A percentile compares a stretch with the other conserved stretches of the same genome.
Conservation (phyloP, 2,797 vertebrate species). For the Tenualosa thibaudeaui region DNA sequence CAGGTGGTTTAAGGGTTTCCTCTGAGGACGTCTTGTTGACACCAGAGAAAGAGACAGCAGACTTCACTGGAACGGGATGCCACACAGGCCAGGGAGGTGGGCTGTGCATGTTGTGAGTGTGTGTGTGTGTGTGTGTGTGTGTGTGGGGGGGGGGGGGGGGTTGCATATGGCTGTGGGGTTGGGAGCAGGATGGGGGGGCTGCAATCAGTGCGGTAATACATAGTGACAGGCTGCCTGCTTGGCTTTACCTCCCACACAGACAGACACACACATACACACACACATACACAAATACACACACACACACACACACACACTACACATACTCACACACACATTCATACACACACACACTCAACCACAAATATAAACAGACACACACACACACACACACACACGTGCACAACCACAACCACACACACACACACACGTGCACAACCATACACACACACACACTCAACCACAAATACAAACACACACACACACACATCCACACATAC, state of each 20-base stretch:
- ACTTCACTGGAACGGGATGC: conserved; percentile 38
- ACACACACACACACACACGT: background rate
- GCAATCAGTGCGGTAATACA: conserved; percentile 78
- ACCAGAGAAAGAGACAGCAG: conserved; percentile 61
- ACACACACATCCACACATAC: conserved; percentile 31
- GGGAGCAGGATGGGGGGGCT: background rate
- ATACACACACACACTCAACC: conserved; percentile 40
- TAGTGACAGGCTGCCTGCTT: conserved; percentile 77
- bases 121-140: conserved; percentile 24
- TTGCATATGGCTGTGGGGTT: conserved; percentile 54
- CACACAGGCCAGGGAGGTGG: background rate
- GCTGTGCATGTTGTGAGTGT: conserved; percentile 28
- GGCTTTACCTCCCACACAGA: conserved; percentile 61
- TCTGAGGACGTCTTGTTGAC: conserved; percentile 49
- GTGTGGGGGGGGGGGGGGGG: conserved; percentile 32
- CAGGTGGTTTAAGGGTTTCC: conserved; percentile 53
- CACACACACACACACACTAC: background rate
- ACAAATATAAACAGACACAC: conserved; percentile 47
- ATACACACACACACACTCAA: background rate
- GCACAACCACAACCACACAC: no score
- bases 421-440: no score
- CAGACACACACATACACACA: background rate
- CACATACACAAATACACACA: background rate
- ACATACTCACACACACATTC: background rate
- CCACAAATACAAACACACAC: background rate